Evolutionary conservation across 2,797 vertebrate genomes (phyloP).

Genomic region (Epinephelus malabaricus): DNA sequence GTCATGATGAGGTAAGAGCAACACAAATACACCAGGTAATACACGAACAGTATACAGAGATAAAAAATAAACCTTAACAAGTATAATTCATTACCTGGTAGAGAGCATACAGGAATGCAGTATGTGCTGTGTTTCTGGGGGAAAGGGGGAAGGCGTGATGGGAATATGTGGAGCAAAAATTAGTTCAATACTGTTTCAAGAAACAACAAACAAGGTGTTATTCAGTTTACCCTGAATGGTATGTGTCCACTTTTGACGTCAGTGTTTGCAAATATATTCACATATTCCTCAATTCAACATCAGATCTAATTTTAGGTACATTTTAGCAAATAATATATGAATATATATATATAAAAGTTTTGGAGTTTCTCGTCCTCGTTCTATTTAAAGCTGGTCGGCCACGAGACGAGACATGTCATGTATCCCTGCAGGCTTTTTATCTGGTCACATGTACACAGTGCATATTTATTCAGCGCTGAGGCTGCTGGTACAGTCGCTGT

Average conservation of each 20-base stretch:
- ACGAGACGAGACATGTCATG: conserved; percentile 32
- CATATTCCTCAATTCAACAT: conserved; percentile 38
- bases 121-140: conserved; percentile 48
- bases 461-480: conserved; percentile 44
- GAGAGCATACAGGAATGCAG: conserved; percentile 69
- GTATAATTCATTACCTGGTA: conserved; percentile 63
- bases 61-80: conserved; percentile 55
- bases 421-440: conserved; percentile 48
- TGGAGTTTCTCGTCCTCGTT: conserved; percentile 9
- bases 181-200: conserved; percentile 38
- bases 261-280: conserved; percentile 48
- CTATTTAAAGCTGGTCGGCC: conserved; percentile 34
- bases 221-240: conserved; percentile 45
- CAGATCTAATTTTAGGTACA: conserved; percentile 33
- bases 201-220: conserved; percentile 32
- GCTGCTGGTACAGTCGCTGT: conserved; percentile 35
- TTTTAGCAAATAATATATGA: conserved; percentile 22
- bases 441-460: conserved; percentile 57
- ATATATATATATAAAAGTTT: conserved; percentile 23
- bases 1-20: conserved; percentile 84
- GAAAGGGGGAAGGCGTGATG: not conserved
- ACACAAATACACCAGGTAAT: conserved; percentile 75
- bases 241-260: conserved; percentile 39
- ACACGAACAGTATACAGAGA: conserved; percentile 71
- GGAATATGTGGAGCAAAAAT: conserved; percentile 16